phyloP scores from a whole-genome alignment of 2,113 vertebrate species.

The Muntiacus reevesi region DNA sequence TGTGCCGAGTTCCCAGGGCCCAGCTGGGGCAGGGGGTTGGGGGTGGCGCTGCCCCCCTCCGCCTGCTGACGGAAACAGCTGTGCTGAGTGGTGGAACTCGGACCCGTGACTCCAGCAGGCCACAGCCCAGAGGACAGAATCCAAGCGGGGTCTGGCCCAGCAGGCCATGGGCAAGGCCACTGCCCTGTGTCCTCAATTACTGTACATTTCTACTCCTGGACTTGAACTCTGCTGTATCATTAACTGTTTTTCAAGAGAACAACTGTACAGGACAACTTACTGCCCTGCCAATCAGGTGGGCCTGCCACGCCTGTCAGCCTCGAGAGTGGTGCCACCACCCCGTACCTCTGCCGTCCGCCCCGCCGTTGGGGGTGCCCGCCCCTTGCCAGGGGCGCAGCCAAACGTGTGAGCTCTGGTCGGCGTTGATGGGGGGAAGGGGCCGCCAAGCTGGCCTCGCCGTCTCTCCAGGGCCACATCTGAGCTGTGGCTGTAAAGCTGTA shows the following conservation, averaged over 20 bases:
- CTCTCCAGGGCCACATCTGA: neutral
- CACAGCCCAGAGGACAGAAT: neutral
- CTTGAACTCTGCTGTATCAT: neutral
- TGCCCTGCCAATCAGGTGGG: neutral
- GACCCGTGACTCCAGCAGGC: neutral
- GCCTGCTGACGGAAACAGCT: neutral
- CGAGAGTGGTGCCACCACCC: neutral
- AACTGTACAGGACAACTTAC: neutral
- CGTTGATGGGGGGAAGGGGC: neutral
- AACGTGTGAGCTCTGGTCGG: rapidly evolving
- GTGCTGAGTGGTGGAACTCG: neutral
- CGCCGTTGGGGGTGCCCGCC: neutral
- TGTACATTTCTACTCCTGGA: neutral
- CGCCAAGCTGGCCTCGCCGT: neutral
- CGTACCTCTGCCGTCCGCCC: neutral
- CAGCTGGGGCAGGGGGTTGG: neutral
- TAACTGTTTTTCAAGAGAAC: neutral
- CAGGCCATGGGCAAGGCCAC: neutral
- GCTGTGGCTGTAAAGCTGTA: neutral
- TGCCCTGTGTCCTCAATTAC: neutral
- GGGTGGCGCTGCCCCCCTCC: rapidly evolving
- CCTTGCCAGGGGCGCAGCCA: neutral
- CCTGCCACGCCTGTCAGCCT: neutral
- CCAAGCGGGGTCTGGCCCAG: neutral
- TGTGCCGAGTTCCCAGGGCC: neutral